Evolutionary conservation across 2,113 vertebrate genomes (phyloP).

Genomic region (Clarias magur): DNA sequence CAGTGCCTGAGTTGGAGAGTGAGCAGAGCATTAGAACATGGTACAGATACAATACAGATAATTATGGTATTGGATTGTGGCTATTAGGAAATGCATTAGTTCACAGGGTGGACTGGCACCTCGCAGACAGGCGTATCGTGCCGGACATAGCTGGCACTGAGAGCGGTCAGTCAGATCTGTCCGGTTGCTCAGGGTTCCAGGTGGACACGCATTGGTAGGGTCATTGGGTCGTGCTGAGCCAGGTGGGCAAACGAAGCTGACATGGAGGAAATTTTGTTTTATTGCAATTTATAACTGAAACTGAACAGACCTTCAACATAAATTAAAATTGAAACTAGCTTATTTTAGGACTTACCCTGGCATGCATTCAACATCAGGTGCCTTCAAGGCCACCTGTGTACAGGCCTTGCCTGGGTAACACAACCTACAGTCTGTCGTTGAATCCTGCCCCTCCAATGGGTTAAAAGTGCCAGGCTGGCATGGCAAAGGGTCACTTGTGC

Average conservation of each 20-base stretch:
- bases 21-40: background rate
- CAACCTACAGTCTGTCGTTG: conserved; percentile 73
- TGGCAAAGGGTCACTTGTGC: conserved; percentile 69
- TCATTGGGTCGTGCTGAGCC: conserved; percentile 79
- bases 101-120: conserved; percentile 64
- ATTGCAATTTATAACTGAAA: background rate
- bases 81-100: background rate
- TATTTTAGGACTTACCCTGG: conserved; percentile 71
- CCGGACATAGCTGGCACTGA: conserved; percentile 81
- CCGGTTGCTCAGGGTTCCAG: conserved; percentile 76
- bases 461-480: conserved; percentile 79
- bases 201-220: conserved; percentile 75
- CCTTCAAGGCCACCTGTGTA: conserved; percentile 75
- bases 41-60: background rate
- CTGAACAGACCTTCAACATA: background rate
- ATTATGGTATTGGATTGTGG: background rate
- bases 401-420: conserved; percentile 82
- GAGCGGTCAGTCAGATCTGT: conserved; percentile 78
- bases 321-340: background rate
- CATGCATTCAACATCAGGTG: conserved; percentile 77
- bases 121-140: conserved; percentile 76
- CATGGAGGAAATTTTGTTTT: background rate
- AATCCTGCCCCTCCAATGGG: conserved; percentile 80
- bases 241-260: conserved; percentile 78
- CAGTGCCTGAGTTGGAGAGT: conserved; percentile 70